phyloP scores from a whole-genome alignment of 2,113 vertebrate genomes.

The Cromileptes altivelis region DNA sequence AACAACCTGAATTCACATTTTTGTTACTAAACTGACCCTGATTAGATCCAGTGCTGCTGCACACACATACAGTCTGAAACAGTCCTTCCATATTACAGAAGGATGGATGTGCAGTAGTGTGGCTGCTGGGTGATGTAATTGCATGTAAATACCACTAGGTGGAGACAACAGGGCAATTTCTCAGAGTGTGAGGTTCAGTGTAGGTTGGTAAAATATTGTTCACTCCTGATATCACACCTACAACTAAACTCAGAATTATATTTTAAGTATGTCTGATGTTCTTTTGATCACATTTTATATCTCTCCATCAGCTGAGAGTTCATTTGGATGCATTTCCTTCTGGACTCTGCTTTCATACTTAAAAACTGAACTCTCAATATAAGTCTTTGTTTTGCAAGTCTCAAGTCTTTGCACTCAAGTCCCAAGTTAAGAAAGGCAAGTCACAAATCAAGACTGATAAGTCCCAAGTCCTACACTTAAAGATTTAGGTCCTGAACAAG shows the following conservation, averaged over 20 bases:
- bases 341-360: background rate
- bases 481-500: no score
- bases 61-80: background rate
- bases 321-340: background rate
- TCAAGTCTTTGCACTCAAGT: no score
- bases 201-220: background rate
- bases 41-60: background rate
- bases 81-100: background rate
- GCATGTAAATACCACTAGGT: background rate
- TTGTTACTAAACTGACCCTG: background rate
- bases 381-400: no score
- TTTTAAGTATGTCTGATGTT: background rate
- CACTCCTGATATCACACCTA: background rate
- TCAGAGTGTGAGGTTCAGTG: background rate
- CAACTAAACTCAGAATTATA: background rate
- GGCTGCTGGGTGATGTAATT: background rate
- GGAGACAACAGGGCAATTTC: background rate
- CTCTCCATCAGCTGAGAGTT: background rate
- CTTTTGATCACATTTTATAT: background rate
- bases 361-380: background rate
- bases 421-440: no score
- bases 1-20: background rate
- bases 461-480: no score
- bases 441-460: no score
- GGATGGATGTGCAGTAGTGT: background rate